Base-by-base conservation (phyloP, 2,888 invertebrate genomes). In the Tenthredo livida region DNA sequence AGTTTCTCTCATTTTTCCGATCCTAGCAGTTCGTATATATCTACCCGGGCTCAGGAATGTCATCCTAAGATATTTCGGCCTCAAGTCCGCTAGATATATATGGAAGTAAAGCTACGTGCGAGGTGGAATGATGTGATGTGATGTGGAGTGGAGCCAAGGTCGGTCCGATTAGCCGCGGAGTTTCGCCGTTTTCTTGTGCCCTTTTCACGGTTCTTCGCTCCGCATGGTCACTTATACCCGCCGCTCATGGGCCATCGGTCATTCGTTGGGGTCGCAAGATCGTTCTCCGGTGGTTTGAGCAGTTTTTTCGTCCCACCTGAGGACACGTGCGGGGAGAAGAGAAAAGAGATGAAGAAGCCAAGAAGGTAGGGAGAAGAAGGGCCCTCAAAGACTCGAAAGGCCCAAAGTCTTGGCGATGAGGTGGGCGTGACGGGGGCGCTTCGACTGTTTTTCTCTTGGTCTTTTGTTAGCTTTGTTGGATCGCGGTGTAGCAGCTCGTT, bases 401-500 rank as follows among this genome's bases (percentile, higher is more conserved):
- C 70, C 54, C 67, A 65, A 67, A 67, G 47, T 83, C 83, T 83
- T 70, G 83, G 29, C 67, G 83, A 83, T 67, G 83, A 83, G 83
- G 83, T 83, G 70, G 83, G 83, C 83, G 83, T 83, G 70, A 65
- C 83, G 70, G 83, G 67, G 70, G 83, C 83, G 65, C 83, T 83
- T 47, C 43, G 83, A 70, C 67, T 83, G 83, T 83, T 83, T 67
- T 83, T 83, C 43, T 83, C 83, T 83, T 80, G 40, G 61, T 40
- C 83, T 83, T 67, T 83, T 83, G 83, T 83, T 83, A 67, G 83
- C 50, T 65, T 80, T 65, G 80, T 58, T 80, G n/a, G 80, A n/a
- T 70, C 67, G 83, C 83, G 67, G 83, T 67, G 83, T 83, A 83
- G 83, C 83, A 83, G 83, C 83, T 83, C 83, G 83, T 83, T 83